Evolutionary conservation across 2,113 vertebrate genomes (phyloP).

Genomic region (Pao palembangensis): DNA sequence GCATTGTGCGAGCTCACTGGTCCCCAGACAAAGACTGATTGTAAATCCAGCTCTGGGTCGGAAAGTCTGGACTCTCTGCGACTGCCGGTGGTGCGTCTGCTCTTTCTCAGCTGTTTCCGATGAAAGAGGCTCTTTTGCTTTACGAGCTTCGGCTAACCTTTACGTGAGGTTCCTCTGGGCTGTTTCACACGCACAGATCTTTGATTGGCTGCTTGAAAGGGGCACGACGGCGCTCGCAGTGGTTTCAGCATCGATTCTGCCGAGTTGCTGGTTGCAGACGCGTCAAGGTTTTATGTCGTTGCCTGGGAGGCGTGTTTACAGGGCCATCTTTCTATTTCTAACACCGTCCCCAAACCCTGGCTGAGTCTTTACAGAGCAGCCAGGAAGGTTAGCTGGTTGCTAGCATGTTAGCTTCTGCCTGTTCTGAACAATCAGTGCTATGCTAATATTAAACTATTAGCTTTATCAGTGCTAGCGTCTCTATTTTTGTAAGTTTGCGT

Average conservation of each 20-base stretch:
- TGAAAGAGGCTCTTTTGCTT: constrained; percentile 46
- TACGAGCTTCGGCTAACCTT: constrained; percentile 30
- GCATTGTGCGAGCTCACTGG: constrained; percentile 38
- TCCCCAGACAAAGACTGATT: constrained; percentile 58
- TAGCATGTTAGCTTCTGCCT: too few species aligned
- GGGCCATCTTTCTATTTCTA: too few species aligned
- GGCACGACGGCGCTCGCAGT: too few species aligned
- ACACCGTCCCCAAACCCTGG: too few species aligned
- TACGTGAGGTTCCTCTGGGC: constrained; percentile 18
- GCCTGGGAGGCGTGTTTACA: too few species aligned
- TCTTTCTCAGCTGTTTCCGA: constrained; percentile 54
- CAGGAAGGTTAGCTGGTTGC: background rate
- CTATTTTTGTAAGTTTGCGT: background rate
- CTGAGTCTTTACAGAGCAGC: too few species aligned
- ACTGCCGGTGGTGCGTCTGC: constrained; percentile 58
- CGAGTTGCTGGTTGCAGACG: too few species aligned
- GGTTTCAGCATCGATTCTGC: too few species aligned
- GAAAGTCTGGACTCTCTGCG: constrained; percentile 52
- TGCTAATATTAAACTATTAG: background rate
- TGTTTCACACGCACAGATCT: background rate
- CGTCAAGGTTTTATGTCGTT: too few species aligned
- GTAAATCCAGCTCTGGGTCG: constrained; percentile 54
- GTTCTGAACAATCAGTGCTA: too few species aligned
- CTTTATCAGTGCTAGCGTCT: background rate
- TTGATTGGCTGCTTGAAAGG: too few species aligned